Evolutionary conservation across 2,113 vertebrate species (phyloP).

Genomic region (Prionailurus viverrinus): DNA sequence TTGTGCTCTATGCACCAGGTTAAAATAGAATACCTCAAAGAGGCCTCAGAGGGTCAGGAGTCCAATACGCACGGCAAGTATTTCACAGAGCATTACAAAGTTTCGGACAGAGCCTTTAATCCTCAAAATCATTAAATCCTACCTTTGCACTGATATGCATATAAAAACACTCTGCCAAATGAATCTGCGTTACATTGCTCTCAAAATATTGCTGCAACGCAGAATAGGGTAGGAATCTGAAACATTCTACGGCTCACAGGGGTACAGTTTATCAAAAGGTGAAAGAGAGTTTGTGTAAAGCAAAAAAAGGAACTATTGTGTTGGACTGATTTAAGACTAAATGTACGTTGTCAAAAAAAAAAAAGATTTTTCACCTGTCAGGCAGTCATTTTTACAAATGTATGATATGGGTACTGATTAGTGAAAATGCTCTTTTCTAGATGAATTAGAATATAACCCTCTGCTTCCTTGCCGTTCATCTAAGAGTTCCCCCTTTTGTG

Average conservation of each 20-base stretch:
- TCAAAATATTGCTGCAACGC: slow-evolving; percentile 80
- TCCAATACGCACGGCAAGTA: slow-evolving; percentile 51
- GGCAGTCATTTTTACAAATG: slow-evolving; percentile 84
- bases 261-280: slow-evolving; percentile 85
- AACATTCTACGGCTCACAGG: slow-evolving; percentile 74
- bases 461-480: slow-evolving; percentile 51
- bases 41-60: slow-evolving; percentile 75
- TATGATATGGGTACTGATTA: slow-evolving; percentile 77
- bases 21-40: slow-evolving; percentile 77
- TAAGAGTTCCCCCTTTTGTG: slow-evolving; percentile 34
- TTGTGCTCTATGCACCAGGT: slow-evolving; percentile 76
- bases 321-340: slow-evolving; percentile 87
- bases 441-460: slow-evolving; percentile 68
- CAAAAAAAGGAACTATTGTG: slow-evolving; percentile 80
- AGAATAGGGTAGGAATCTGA: slow-evolving; percentile 78
- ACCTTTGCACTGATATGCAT: slow-evolving; percentile 83
- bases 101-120: slow-evolving; percentile 86
- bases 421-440: slow-evolving; percentile 64
- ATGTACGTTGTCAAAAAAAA: slow-evolving; percentile 77
- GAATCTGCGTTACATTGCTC: slow-evolving; percentile 73
- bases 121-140: slow-evolving; percentile 85
- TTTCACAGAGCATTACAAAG: slow-evolving; percentile 82
- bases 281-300: slow-evolving; percentile 84
- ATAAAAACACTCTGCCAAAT: slow-evolving; percentile 83
- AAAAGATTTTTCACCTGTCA: slow-evolving; percentile 84